Percentiles rank a stretch among this genome's conserved stretches.
Conservation (phyloP, 2,797 vertebrate genomes). For the Acanthurus lineatus region DNA sequence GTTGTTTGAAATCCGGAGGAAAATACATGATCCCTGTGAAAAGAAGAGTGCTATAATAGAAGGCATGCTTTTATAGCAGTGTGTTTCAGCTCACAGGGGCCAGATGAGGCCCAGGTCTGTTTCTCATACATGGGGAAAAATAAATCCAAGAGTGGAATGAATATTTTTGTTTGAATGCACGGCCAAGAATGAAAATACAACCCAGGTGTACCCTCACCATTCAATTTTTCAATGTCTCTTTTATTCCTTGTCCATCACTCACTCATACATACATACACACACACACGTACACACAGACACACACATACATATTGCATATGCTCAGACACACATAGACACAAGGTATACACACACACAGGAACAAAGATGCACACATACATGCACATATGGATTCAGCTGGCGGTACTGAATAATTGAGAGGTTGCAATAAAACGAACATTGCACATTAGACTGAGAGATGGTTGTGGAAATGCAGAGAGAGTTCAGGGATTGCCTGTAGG, state of each 20-base stretch:
- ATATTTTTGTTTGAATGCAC: constrained; percentile 44
- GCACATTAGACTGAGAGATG: constrained; percentile 57
- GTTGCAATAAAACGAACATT: constrained; percentile 72
- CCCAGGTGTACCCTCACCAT: constrained; percentile 17
- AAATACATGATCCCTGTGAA: constrained; percentile 26
- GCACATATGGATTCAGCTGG: constrained; percentile 62
- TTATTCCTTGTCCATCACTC: constrained; percentile 10
- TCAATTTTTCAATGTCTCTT: constrained; percentile 35
- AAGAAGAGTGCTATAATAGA: constrained; percentile 39
- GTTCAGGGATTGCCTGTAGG: constrained; percentile 61
- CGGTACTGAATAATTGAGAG: constrained; percentile 80
- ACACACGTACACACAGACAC: not conserved
- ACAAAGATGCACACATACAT: constrained; percentile 21
- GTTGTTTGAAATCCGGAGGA: constrained; percentile 41
- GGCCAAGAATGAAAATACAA: constrained; percentile 43
- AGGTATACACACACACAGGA: not conserved
- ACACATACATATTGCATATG: not conserved
- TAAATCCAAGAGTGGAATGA: constrained; percentile 30
- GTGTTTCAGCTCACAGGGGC: constrained; percentile 35
- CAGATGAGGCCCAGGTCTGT: constrained; percentile 41
- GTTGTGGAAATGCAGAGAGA: constrained; percentile 24
- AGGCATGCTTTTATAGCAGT: constrained; percentile 27
- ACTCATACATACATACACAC: not conserved
- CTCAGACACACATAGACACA: not conserved
- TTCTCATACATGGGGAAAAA: constrained; percentile 47